These are phyloP conservation scores for Drosophila ironensis DNA, from an alignment of 1,140 invertebrate species.

Conservation along the genomic window DNA sequence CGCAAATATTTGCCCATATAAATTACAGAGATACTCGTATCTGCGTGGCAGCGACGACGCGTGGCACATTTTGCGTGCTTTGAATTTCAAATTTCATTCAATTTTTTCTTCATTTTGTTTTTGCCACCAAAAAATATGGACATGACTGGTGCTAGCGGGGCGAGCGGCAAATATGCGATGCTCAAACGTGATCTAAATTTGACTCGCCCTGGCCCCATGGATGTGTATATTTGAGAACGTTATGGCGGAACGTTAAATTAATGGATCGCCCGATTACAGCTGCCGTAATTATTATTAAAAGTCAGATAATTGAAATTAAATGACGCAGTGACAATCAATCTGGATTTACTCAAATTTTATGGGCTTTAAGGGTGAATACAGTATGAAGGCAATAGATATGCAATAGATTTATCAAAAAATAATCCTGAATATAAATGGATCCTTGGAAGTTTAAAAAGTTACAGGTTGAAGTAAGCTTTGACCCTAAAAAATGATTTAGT, in stretches of 20 bases:
- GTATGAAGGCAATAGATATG: too few relatives aligned
- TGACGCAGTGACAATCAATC: neutral
- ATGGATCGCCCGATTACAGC: conserved; percentile 22
- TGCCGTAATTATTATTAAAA: conserved; percentile 8
- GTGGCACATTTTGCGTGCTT: conserved; percentile 53
- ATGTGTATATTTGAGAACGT: conserved; percentile 9
- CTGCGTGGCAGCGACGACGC: conserved; percentile 38
- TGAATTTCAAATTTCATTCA: conserved; percentile 63
- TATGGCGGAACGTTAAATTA: conserved; percentile 23
- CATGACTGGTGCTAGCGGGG: conserved; percentile 16
- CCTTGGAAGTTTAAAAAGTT: too few relatives aligned
- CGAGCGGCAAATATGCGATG: conserved; percentile 22
- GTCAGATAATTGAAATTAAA: conserved; percentile 21
- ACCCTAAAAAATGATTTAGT: too few relatives aligned
- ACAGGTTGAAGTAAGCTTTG: too few relatives aligned
- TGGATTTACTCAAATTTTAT: too few relatives aligned
- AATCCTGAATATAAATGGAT: too few relatives aligned
- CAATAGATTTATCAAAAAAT: too few relatives aligned
- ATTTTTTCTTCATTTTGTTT: conserved; percentile 27
- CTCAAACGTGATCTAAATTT: conserved; percentile 17
- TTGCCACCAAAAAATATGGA: conserved; percentile 32
- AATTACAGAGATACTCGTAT: conserved; percentile 66
- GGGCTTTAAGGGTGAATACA: too few relatives aligned
- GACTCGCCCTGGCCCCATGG: neutral
- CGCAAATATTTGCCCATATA: conserved; percentile 74